Base-by-base conservation (phyloP, 53 echinoderm and acorn worm genomes). In the Mesocentrotus franciscanus region DNA sequence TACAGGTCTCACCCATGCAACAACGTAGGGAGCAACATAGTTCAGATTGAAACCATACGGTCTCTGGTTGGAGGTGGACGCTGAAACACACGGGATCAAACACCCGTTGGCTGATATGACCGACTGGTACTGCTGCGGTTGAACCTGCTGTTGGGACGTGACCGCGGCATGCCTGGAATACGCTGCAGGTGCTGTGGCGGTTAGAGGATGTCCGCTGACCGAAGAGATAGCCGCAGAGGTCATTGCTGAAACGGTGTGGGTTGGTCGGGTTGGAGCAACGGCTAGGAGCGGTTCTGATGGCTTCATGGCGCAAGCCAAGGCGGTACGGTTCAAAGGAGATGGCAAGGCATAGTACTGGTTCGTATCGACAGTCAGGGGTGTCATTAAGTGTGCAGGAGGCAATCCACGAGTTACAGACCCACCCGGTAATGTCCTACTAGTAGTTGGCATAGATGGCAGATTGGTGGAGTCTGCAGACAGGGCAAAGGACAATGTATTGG, bases 261-360 rank as follows among this genome's bases (percentile, higher is more conserved):
- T 98, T 74, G 98, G 97, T 78, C 96, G 76, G 26, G 98, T 97
- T 96, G 96, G 95, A 8, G 97, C 98, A 14, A 98, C 97, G 64
- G 98, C 97, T 60, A 98, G 89, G 3, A 98, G 96, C 16, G 97
- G 96, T 92, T 98, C 97, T 1, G 96, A 96, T 42, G 97, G 97
- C 68, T 97, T 97, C 94, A 96, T 95, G 39, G 96, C 95, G 10
- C 93, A 93, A 10, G 95, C 96, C 71, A 96, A 93, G 56, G 97
- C 96, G 49, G 96, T 96, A 56, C 97, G 96, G 71, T 92, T 95
- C 33, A 98, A 95, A 18, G 98, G 97, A 9, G 97, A 97, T 14
- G 98, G 98, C 95, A 98, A 94, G 49, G 97, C 98, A 92, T 98
- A 98, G 90, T 98, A 97, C 94, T 98, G 97, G 71, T 97, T 97